Evolutionary conservation across 2,888 invertebrate species (phyloP), one percentile per base, ranked within the genome.

Genomic region (Sphaeridia pumilis): DNA sequence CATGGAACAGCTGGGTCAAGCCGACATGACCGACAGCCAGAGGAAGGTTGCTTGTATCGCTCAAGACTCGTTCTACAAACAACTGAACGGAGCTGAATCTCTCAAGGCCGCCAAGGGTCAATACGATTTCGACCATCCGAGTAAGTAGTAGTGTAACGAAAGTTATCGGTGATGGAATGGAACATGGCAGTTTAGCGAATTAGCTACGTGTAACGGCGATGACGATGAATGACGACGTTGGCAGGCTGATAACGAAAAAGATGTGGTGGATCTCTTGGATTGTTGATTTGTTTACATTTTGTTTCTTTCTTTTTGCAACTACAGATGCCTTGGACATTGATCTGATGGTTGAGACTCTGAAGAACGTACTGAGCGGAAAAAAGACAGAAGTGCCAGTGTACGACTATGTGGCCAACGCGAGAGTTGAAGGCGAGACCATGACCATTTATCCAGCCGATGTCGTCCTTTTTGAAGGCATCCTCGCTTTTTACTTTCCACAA

Each of bases 61-160:
- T 58, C 93, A 95, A 70, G 97, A 98, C 69, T 88, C 92, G 52
- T 99, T 99, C 73, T 99, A 99, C 73, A 79, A 88, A 50, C 84
- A 89, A 56, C 74, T 98, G 46, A 82, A 80, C 0, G 74, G 80
- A 0, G 78, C 46, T 0, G 94, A 97, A 69, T 82, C 84, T 64
- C 72, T 80, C 0, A 82, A 83, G 62, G 89, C 90, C 2, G 84
- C 85, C 55, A 81, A 83, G 49, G 97, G 97, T 26, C 82, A 86
- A 66, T 98, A 87, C 70, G 95, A 99, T 74, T 98, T 99, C 72
- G 98, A 98, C 71, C 98, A 99, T 74, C 98, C 98, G 0, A 75
- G 78, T 78, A 68, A 61, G 54, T 49, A 17, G n/a, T n/a, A n/a
- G n/a, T n/a, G n/a, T n/a, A n/a, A n/a, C n/a, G n/a, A n/a, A n/a